phyloP scores from a whole-genome alignment of 1,140 invertebrate species.

The Cardiocondyla obscurior region DNA sequence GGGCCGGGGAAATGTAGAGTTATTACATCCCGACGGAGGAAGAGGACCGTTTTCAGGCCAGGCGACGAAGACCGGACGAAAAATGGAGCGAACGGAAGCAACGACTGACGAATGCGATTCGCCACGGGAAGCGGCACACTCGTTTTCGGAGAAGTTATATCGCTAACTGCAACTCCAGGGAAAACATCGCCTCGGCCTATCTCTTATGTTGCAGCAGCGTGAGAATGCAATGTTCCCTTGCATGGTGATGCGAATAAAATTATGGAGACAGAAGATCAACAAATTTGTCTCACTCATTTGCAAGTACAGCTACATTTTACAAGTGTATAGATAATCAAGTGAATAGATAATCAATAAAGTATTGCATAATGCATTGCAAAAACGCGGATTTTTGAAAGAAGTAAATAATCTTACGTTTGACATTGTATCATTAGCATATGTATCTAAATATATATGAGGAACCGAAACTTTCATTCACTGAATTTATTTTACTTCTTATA shows the following conservation, averaged over 20 bases:
- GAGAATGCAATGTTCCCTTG: slow-evolving; percentile 7
- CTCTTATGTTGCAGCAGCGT: slow-evolving; percentile 1
- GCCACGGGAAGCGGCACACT: slow-evolving; percentile 56
- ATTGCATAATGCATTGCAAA: slow-evolving; percentile 11
- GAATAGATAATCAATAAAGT: slow-evolving; percentile 4
- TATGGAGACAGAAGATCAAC: background rate
- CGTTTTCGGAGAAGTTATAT: slow-evolving; percentile 65
- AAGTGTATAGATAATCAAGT: background rate
- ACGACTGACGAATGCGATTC: slow-evolving; percentile 71
- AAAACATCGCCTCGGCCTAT: slow-evolving; percentile 29
- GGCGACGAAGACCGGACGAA: slow-evolving; percentile 43
- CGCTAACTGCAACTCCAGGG: slow-evolving; percentile 59
- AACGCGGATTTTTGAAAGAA: background rate
- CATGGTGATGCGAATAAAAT: background rate
- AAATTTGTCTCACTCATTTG: background rate
- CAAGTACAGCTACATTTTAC: background rate
- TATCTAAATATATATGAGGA: background rate
- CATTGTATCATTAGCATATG: background rate
- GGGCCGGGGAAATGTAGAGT: slow-evolving; percentile 68
- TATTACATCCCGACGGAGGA: slow-evolving; percentile 63
- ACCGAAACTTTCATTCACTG: background rate
- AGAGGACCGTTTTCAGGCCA: slow-evolving; percentile 49
- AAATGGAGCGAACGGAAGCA: slow-evolving; percentile 60
- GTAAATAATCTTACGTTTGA: background rate
- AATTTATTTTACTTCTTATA: slow-evolving; percentile 40